Percentiles rank a stretch among this genome's conserved stretches.
phyloP scores from a whole-genome alignment of 2,113 vertebrate species.

The Myotis brandtii region DNA sequence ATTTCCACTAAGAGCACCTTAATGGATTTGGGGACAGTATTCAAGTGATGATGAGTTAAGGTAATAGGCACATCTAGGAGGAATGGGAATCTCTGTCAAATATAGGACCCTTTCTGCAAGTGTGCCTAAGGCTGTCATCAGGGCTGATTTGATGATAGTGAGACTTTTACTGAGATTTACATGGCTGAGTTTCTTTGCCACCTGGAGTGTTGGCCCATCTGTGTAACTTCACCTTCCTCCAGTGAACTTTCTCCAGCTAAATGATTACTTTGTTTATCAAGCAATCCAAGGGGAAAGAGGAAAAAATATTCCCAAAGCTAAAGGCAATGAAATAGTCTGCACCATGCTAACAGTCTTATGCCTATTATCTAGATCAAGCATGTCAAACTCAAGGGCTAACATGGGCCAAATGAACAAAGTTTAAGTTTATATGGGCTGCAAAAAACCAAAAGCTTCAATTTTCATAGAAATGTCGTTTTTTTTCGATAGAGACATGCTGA shows the following conservation, averaged over 20 bases:
- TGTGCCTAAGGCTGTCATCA: not conserved
- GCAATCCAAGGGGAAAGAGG: not conserved
- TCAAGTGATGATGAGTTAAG: not conserved
- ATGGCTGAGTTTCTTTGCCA: not conserved
- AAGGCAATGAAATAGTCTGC: not conserved
- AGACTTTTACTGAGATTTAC: constrained; percentile 20
- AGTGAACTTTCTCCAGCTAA: not conserved
- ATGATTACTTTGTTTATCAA: constrained; percentile 37
- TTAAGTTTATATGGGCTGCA: too few relatives aligned
- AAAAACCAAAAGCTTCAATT: too few relatives aligned
- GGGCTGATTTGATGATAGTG: not conserved
- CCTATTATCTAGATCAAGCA: not conserved
- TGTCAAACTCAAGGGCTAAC: too few relatives aligned
- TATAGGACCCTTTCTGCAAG: not conserved
- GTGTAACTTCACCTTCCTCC: not conserved
- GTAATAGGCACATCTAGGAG: not conserved
- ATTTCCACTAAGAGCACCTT: not conserved
- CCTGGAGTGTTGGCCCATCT: not conserved
- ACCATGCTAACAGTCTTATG: not conserved
- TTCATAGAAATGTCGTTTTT: too few relatives aligned
- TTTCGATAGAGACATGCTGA: too few relatives aligned
- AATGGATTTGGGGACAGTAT: not conserved
- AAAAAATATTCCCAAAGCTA: not conserved
- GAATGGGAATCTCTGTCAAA: not conserved
- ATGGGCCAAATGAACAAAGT: too few relatives aligned